Evolutionary conservation across 2,888 invertebrate genomes (phyloP).

Genomic region (Chirona hameri): DNA sequence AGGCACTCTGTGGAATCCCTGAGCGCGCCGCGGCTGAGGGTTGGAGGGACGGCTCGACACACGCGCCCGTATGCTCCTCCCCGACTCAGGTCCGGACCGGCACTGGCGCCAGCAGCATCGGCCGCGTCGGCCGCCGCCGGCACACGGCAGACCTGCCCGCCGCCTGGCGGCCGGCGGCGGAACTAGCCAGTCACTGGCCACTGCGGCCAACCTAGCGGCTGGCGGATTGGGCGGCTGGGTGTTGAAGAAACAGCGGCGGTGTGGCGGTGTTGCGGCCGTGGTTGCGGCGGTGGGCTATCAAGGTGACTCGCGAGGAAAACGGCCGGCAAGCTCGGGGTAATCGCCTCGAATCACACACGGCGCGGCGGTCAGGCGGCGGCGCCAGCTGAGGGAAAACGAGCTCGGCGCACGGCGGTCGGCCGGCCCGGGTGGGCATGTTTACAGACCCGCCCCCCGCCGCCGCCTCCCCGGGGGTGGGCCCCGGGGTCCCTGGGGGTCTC

Average conservation of each 20-base stretch:
- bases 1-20: background rate
- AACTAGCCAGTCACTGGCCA: background rate
- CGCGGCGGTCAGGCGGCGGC: background rate
- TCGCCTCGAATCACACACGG: background rate
- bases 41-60: background rate
- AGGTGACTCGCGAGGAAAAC: background rate
- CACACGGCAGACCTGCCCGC: background rate
- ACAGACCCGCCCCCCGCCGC: background rate
- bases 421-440: background rate
- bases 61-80: background rate
- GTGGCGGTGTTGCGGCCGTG: background rate
- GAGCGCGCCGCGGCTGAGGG: slow-evolving; percentile 1
- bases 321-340: background rate
- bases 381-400: background rate
- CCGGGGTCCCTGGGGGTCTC: background rate
- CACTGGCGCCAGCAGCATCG: background rate
- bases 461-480: background rate
- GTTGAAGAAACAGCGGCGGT: background rate
- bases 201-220: background rate
- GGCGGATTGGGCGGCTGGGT: background rate
- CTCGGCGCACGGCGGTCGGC: background rate
- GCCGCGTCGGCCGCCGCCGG: background rate
- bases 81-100: background rate
- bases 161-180: background rate
- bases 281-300: background rate